phyloP scores from a whole-genome alignment of 2,888 invertebrate genomes.

The Calliphora vomitoria region DNA sequence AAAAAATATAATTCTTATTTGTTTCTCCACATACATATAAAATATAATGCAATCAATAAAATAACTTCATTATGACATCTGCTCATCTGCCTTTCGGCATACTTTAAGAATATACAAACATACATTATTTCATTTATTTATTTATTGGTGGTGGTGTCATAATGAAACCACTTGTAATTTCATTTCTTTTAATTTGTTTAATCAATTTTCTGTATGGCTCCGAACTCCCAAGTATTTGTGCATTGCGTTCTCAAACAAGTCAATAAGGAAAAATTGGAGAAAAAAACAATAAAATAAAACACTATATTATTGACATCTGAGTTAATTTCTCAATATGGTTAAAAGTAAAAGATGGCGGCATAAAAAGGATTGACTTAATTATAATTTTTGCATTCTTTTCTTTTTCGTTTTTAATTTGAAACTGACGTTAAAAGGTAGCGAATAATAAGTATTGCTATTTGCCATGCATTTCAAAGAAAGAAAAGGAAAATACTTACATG shows the following conservation, averaged over 20 bases:
- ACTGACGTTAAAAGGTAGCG: not conserved
- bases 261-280: slow-evolving; percentile 24
- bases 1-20: not conserved
- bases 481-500: not conserved
- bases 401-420: not conserved
- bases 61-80: slow-evolving; percentile 35
- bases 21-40: not conserved
- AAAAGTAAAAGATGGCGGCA: not conserved
- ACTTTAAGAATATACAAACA: not conserved
- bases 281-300: not conserved
- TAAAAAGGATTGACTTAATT: slow-evolving; percentile 15
- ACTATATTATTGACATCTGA: slow-evolving; percentile 42
- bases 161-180: slow-evolving; percentile 63
- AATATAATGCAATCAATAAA: slow-evolving; percentile 20
- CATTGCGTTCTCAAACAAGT: not conserved
- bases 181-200: slow-evolving; percentile 59
- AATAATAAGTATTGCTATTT: not conserved
- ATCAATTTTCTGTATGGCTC: slow-evolving; percentile 32
- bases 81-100: not conserved
- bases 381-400: slow-evolving; percentile 10
- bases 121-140: not conserved
- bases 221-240: not conserved
- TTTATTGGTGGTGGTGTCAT: not conserved
- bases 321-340: slow-evolving; percentile 49
- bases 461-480: too few relatives aligned